phyloP scores from a whole-genome alignment of 2,888 invertebrate genomes.

The Drosophila paramelanica region DNA sequence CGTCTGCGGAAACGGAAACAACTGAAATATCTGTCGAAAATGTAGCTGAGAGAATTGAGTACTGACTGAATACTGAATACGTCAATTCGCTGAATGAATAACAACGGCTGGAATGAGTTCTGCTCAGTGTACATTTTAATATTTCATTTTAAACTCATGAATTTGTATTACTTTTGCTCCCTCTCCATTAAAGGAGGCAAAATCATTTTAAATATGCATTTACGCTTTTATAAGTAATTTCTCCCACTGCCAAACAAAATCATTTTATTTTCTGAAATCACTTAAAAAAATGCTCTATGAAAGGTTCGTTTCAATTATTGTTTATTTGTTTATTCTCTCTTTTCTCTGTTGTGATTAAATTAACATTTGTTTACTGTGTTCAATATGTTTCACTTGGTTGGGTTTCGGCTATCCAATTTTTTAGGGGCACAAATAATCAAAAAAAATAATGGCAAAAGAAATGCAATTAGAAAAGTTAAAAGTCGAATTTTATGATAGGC shows the following conservation, averaged over 20 bases:
- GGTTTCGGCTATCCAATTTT: constrained; percentile 12
- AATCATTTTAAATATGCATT: constrained; percentile 68
- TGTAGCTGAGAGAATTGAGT: constrained; percentile 49
- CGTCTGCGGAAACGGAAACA: constrained; percentile 73
- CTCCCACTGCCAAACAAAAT: neutral
- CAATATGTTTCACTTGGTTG: constrained; percentile 62
- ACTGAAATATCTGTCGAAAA: constrained; percentile 67
- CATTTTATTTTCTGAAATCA: constrained; percentile 33
- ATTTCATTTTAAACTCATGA: constrained; percentile 74
- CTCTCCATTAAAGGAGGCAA: constrained; percentile 34
- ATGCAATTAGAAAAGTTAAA: constrained; percentile 54
- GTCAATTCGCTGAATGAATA: constrained; percentile 39
- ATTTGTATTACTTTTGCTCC: constrained; percentile 58
- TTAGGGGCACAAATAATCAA: neutral
- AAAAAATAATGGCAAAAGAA: constrained; percentile 12
- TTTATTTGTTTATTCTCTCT: constrained; percentile 55
- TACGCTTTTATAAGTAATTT: constrained; percentile 47
- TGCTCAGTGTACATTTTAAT: constrained; percentile 66
- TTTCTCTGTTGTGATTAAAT: constrained; percentile 67
- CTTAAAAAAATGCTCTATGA: constrained; percentile 39
- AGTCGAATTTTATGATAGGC: constrained; percentile 32
- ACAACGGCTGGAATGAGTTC: constrained; percentile 32
- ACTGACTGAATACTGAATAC: constrained; percentile 42
- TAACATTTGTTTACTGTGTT: constrained; percentile 67
- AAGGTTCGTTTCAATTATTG: constrained; percentile 54